phyloP scores from a whole-genome alignment of 2,113 vertebrate species.

The Boulengeromyrus knoepffleri region DNA sequence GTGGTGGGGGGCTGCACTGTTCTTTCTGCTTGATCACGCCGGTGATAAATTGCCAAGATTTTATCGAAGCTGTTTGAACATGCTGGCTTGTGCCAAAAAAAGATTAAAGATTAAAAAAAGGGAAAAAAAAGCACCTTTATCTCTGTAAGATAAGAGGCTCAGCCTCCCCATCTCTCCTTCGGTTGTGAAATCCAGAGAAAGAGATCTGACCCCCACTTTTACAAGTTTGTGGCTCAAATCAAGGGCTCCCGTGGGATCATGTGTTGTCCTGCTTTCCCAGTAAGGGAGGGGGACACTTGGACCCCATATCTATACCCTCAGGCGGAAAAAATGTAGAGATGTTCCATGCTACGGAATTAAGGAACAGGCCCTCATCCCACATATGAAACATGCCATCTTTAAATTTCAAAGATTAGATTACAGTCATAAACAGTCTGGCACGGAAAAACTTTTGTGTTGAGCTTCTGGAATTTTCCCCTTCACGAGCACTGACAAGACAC shows the following conservation, averaged over 20 bases:
- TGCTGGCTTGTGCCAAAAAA: neutral
- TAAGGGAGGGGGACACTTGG: neutral
- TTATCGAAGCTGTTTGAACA: neutral
- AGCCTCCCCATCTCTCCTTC: neutral
- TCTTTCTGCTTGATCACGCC: neutral
- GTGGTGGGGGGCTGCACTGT: neutral
- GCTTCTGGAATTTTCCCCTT: neutral
- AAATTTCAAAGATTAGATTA: neutral
- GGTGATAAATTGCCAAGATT: neutral
- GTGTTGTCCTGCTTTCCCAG: neutral
- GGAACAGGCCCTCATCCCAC: conserved; percentile 74
- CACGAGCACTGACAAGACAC: neutral
- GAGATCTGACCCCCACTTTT: neutral
- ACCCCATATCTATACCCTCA: neutral
- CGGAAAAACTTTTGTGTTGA: neutral
- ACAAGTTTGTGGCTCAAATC: neutral
- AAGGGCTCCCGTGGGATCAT: neutral
- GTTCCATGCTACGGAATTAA: conserved; percentile 64
- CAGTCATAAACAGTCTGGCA: neutral
- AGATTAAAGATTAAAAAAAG: neutral
- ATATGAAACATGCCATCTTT: conserved; percentile 45
- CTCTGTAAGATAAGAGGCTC: neutral
- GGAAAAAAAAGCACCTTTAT: neutral
- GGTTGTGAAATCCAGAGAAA: neutral
- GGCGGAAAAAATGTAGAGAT: neutral